A percentile compares a stretch with the other conserved stretches of the same genome.
phyloP scores from a whole-genome alignment of 2,888 invertebrate genomes.

The Aphodius granarius region DNA sequence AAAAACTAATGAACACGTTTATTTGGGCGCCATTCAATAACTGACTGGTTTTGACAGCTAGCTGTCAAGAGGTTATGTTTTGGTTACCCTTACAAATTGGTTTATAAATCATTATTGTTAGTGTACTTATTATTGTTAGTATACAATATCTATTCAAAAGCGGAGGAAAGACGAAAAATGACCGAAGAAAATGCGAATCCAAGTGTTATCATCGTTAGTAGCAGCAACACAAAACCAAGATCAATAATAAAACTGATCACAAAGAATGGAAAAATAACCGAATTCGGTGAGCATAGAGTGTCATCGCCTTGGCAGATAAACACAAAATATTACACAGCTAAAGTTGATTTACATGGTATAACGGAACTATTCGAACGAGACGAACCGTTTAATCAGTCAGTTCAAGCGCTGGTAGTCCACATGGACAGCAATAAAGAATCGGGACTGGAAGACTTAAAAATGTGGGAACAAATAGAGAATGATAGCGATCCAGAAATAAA shows the following conservation, averaged over 20 bases:
- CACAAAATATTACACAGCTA: constrained; percentile 72
- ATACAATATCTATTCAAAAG: no score
- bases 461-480: constrained; percentile 44
- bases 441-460: constrained; percentile 48
- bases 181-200: constrained; percentile 37
- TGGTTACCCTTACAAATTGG: not conserved
- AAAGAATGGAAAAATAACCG: constrained; percentile 39
- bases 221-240: constrained; percentile 50
- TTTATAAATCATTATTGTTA: not conserved
- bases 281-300: constrained; percentile 36
- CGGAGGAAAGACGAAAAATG: constrained; percentile 4
- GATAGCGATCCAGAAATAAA: constrained; percentile 57
- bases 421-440: constrained; percentile 62
- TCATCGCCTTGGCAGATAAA: constrained; percentile 61
- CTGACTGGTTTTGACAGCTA: no score
- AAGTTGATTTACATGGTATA: constrained; percentile 61
- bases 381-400: constrained; percentile 53
- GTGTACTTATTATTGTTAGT: not conserved
- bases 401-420: constrained; percentile 66
- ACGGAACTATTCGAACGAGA: constrained; percentile 54
- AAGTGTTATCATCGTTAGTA: constrained; percentile 48
- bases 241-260: constrained; percentile 51
- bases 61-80: not conserved
- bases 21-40: no score
- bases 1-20: no score